Evolutionary conservation across 2,888 invertebrate genomes (phyloP), one percentile per base, ranked within the genome.

Genomic region (Cataglyphis rosenhaueri): DNA sequence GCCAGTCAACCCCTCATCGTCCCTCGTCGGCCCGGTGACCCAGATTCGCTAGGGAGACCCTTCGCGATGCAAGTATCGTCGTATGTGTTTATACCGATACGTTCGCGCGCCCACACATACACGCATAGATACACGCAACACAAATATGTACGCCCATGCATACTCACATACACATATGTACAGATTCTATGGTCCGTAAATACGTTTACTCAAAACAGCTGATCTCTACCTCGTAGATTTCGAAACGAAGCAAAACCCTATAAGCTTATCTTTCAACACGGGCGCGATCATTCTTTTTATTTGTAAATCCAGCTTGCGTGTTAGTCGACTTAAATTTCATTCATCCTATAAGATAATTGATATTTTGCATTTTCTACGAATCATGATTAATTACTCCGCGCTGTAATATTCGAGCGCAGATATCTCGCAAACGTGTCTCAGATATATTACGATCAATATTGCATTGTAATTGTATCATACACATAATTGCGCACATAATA

Each of bases 1-100:
- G 90, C 83, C 89, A 89, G 91, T 90, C 93, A 92, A 92, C 94
- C 94, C 94, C 92, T 92, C 92, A 91, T 92, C 92, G 88, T 92
- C 91, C 92, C 91, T 93, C 93, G 91, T 92, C 92, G 93, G 92
- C 93, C 93, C 92, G 92, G 91, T 94, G 94, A 94, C 94, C 94
- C 91, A 94, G 90, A 94, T 94, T 89, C 84, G 82, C 87, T 81
- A 91, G 87, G 88, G 91, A 89, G 90, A 91, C 88, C 90, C 90
- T 89, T 87, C 87, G 86, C 89, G 87, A 86, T 88, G 32, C 41
- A 21, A 87, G 85, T 89, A 70, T 70, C 68, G 68, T n/a, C 41
- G 78, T 88, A 81, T 84, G 82, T 85, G 82, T 81, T 68, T 83
- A 84, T 84, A 65, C 79, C 68, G 84, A 86, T 85, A 83, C 83